These are phyloP conservation scores for Sinopyrophorus schimmeli DNA, from an alignment of 2,888 invertebrate genomes.

Conservation along the genomic window DNA sequence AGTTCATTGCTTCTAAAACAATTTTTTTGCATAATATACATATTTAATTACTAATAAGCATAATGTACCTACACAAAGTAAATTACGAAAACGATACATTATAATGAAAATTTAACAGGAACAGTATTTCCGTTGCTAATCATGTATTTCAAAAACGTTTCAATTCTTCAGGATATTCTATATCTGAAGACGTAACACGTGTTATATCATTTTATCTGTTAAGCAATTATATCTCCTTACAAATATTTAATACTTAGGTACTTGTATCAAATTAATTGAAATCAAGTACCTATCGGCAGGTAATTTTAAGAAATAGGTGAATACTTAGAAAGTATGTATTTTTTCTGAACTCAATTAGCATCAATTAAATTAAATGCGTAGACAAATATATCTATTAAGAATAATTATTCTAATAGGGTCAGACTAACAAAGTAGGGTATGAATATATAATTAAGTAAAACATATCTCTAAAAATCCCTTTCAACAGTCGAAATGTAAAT, in stretches of 20 bases:
- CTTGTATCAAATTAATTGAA: too few species aligned
- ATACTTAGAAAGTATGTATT: conserved; percentile 12
- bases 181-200: conserved; percentile 9
- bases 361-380: conserved; percentile 7
- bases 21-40: conserved; percentile 5
- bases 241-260: too few species aligned
- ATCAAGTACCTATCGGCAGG: too few species aligned
- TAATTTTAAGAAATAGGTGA: neutral
- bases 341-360: conserved; percentile 12
- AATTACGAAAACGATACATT: conserved; percentile 21
- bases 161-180: too few species aligned
- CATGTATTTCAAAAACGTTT: too few species aligned
- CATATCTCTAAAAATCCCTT: too few species aligned
- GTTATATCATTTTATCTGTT: too few species aligned
- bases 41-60: conserved; percentile 16
- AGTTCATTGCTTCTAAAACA: conserved; percentile 17
- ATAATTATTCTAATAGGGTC: conserved; percentile 13
- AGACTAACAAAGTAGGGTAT: too few species aligned
- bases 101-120: conserved; percentile 12
- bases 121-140: conserved; percentile 5
- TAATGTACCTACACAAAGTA: conserved; percentile 14
- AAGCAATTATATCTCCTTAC: too few species aligned
- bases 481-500: too few species aligned
- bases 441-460: too few species aligned
- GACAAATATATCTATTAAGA: conserved; percentile 1